Conservation (phyloP, 2,113 vertebrate genomes). For the Corythornis vintsioides region DNA sequence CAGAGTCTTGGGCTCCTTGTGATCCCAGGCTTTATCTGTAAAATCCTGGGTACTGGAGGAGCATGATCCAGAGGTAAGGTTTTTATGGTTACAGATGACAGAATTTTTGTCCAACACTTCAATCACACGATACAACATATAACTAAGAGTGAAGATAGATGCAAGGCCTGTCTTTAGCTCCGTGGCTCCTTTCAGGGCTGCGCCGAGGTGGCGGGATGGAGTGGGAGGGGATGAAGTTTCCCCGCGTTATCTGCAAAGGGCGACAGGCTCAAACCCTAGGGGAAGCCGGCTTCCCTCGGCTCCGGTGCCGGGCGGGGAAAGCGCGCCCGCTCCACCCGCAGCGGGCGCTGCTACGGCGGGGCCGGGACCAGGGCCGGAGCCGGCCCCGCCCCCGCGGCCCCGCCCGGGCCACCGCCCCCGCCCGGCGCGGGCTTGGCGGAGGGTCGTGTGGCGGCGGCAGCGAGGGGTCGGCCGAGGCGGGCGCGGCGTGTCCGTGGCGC, state of each 20-base stretch:
- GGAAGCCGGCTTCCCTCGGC: too few relatives aligned
- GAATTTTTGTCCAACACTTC: neutral
- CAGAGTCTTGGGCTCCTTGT: neutral
- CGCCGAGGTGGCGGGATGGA: neutral
- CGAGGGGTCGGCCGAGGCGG: too few relatives aligned
- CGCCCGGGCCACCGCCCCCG: neutral
- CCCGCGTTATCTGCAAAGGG: neutral
- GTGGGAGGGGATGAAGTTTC: neutral
- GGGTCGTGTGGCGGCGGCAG: too few relatives aligned
- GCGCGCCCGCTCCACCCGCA: neutral
- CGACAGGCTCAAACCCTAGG: neutral
- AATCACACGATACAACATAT: neutral
- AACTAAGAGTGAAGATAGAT: accelerated
- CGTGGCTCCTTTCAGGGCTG: neutral
- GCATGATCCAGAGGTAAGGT: neutral
- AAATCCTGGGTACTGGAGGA: neutral
- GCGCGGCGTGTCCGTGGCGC: neutral
- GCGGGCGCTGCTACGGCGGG: neutral
- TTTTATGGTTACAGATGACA: neutral
- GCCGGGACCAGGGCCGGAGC: neutral
- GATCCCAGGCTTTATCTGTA: neutral
- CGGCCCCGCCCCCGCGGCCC: neutral
- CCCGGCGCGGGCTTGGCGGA: neutral
- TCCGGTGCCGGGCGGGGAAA: neutral
- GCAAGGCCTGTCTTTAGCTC: neutral